Conservation (phyloP, 2,888 invertebrate species). For the Lutraria lutraria region DNA sequence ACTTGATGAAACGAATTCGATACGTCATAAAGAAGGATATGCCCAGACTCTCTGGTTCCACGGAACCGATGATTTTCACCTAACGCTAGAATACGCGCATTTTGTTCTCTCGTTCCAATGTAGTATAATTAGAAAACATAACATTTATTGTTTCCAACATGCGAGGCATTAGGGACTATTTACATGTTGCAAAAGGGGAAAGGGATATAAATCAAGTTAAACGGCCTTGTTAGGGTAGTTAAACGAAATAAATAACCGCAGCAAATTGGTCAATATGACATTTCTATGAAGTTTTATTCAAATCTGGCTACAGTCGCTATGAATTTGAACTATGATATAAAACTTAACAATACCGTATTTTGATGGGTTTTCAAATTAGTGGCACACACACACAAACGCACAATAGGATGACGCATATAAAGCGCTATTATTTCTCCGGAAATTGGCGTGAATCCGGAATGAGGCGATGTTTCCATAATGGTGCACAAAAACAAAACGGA, state of each 20-base stretch:
- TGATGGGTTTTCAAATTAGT: constrained; percentile 25
- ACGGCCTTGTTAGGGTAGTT: constrained; percentile 59
- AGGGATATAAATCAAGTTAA: constrained; percentile 60
- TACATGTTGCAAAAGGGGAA: constrained; percentile 49
- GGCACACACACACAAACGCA: constrained; percentile 5
- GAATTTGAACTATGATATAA: constrained; percentile 21
- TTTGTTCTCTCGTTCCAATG: constrained; percentile 32
- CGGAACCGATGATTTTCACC: constrained; percentile 47
- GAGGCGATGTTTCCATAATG: background rate
- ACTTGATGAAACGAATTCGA: constrained; percentile 57
- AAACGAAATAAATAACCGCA: constrained; percentile 54
- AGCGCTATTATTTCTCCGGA: background rate
- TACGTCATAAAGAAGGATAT: constrained; percentile 55
- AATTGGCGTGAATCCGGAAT: constrained; percentile 1
- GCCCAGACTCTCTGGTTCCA: constrained; percentile 54
- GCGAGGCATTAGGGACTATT: constrained; percentile 49
- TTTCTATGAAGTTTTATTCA: constrained; percentile 29
- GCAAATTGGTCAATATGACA: constrained; percentile 68
- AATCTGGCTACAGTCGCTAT: constrained; percentile 4
- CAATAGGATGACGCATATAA: background rate
- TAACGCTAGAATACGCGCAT: constrained; percentile 42
- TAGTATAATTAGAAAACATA: constrained; percentile 51
- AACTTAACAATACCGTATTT: background rate
- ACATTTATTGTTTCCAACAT: constrained; percentile 54
- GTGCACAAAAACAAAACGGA: background rate